Base-by-base conservation (phyloP, 2,113 vertebrate genomes). In the Leptobrachium ailaonicum region DNA sequence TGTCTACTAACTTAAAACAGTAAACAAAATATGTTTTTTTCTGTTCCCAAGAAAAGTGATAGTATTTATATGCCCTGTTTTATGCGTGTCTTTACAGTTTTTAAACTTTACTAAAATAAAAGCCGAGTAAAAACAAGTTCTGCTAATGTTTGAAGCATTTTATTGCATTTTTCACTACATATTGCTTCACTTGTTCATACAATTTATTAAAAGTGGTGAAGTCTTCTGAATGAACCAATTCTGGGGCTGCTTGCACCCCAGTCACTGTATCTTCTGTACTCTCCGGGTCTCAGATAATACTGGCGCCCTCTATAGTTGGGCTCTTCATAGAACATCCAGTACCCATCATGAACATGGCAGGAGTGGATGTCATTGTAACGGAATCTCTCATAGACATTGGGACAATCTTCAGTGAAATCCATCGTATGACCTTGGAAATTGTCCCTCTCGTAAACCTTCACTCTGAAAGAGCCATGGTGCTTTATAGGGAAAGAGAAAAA, bases 381-480 rank as follows among this genome's bases (percentile, higher is more conserved):
- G 54, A 82, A 70, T 10, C 44, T 66, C 7, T 82, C 80, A 5
- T 47, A 67, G 45, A 82, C 45, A 7, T 62, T 56, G 0, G 58
- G 43, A 44, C 54, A 71, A 41, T 82, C 80, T 72, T 72, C 70
- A 41, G 70, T 72, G n/a, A 72, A 72, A 20, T 72, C 70, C 70
- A 72, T 72, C 70, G 54, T 72, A 6, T 72, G 70, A 41, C 45
- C 70, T 56, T 53, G 53, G 12, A 72, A 72, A 40, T 56, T 45
- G 41, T 82, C 80, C n/a, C 45, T 71, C 6, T 82, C 67, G 32
- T 77, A 82, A 1, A 82, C 66, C 13, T 14, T 67, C 41, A 82
- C 44, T 8, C 76, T 66, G 70, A 44, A 82, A 14, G 75, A 50
- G 13, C 71, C 75, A 20, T 63, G 54, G 5, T 82, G 70, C 77